Evolutionary conservation across 2,797 vertebrate species (phyloP), one percentile per base, ranked within the genome.

Genomic region (Phrynocephalus vlangalii): DNA sequence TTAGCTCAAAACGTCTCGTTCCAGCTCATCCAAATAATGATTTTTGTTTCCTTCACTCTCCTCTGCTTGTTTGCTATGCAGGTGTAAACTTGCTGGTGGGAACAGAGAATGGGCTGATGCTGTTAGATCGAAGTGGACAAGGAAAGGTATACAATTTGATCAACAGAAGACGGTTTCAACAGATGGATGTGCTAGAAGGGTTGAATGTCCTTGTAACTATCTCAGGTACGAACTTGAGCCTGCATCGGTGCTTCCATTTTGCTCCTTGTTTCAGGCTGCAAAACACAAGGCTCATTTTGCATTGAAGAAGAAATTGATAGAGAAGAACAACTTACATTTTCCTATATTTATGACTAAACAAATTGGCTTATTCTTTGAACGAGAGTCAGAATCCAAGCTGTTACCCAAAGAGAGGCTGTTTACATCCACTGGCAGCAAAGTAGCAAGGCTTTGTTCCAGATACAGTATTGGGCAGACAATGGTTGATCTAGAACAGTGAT

Each of bases 101-200:
- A 92, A 99, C 99, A 0, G 99, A 99, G 96, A 99, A 99, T 1
- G 99, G 99, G 22, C 97, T 99, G 94, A 99, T 99, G 99, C 95
- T 99, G 94, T 95, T 99, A 97, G 99, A 99, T 89, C 97, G 99
- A 5, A 99, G 99, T 0, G 99, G 99, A 22, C 99, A 99, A 93
- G 99, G 99, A 76, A 99, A 99, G 96, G 99, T 99, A 79, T 99
- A 99, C 96, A 99, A 99, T 94, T 97, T 99, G 85, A 99, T 99
- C 95, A 99, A 98, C 93, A 97, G 99, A 73, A 97, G 99, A 66
- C 97, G 99, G 44, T 99, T 99, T 96, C 99, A 99, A 78, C 99
- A 99, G 97, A 99, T 99, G 99, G 99, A 99, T 0, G 99, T 99
- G 33, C 97, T 99, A 6, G 99, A 99, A 94, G 99, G 99, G 38